These are phyloP conservation scores for Hermaeophaga mercurialis DNA, from an alignment of 2,888 invertebrate genomes.

Conservation along the genomic window DNA sequence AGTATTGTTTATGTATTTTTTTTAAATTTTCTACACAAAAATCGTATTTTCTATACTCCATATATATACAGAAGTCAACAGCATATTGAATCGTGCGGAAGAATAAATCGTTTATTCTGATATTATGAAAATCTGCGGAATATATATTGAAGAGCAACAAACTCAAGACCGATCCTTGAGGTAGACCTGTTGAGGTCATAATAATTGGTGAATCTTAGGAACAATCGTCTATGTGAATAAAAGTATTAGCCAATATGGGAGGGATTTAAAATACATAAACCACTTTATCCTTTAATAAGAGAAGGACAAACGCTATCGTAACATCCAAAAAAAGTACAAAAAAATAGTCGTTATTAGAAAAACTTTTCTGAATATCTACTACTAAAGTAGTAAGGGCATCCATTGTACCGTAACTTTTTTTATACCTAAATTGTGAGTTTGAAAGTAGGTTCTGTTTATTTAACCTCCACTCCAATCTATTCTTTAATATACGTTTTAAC, in stretches of 20 bases:
- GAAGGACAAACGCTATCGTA: neutral
- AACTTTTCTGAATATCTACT: conserved; percentile 2
- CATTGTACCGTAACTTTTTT: conserved; percentile 2
- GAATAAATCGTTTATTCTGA: neutral
- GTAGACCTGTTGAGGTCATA: neutral
- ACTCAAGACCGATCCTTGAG: neutral
- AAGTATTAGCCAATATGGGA: neutral
- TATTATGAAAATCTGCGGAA: neutral
- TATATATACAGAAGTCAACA: neutral
- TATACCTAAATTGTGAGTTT: conserved; percentile 1
- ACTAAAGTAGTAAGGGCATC: conserved; percentile 6
- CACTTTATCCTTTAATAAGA: neutral
- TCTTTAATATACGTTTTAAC: conserved; percentile 7
- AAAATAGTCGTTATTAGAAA: too few species aligned
- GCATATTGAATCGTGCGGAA: neutral
- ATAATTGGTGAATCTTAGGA: neutral
- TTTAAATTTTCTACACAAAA: neutral
- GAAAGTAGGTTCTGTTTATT: neutral
- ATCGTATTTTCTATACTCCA: neutral
- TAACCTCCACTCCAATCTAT: conserved; percentile 15
- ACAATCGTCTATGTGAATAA: neutral
- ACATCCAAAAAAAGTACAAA: neutral
- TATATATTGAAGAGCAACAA: neutral
- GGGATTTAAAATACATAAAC: neutral
- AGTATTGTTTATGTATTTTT: neutral